Evolutionary conservation across 1,140 invertebrate genomes (phyloP).

Genomic region (Holcopasites calliopsidis): DNA sequence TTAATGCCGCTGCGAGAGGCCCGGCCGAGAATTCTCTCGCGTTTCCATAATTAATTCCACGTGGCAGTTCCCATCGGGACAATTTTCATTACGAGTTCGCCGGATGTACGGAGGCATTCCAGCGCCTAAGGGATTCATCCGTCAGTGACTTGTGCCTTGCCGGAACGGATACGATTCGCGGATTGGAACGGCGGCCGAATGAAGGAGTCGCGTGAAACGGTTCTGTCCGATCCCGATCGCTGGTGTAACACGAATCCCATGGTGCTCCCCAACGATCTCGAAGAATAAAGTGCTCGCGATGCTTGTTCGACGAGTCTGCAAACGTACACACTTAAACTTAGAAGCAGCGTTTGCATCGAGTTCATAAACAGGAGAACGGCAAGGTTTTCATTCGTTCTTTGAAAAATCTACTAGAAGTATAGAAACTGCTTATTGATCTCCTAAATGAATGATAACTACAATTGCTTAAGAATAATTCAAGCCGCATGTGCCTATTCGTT

Average conservation of each 20-base stretch:
- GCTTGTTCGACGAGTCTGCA: too few relatives aligned
- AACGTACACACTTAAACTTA: too few relatives aligned
- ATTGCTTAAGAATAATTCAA: too few relatives aligned
- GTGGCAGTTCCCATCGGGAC: neutral
- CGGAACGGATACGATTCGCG: neutral
- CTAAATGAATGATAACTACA: too few relatives aligned
- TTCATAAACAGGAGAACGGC: too few relatives aligned
- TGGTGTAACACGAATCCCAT: neutral
- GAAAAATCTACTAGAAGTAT: too few relatives aligned
- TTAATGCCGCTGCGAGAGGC: neutral
- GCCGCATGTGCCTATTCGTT: too few relatives aligned
- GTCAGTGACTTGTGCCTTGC: neutral
- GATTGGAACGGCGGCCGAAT: neutral
- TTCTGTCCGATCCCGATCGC: neutral
- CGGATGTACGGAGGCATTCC: neutral
- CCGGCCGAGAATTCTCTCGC: neutral
- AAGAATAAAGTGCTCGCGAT: neutral
- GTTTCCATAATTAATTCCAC: neutral
- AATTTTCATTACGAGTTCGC: neutral
- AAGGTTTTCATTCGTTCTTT: too few relatives aligned
- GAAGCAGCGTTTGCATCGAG: too few relatives aligned
- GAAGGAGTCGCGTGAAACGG: neutral
- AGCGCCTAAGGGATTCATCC: neutral
- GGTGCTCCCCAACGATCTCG: neutral
- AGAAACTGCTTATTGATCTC: too few relatives aligned